These are phyloP conservation scores for Artibeus lituratus DNA, from an alignment of 2,797 vertebrate species.

Conservation along the genomic window DNA sequence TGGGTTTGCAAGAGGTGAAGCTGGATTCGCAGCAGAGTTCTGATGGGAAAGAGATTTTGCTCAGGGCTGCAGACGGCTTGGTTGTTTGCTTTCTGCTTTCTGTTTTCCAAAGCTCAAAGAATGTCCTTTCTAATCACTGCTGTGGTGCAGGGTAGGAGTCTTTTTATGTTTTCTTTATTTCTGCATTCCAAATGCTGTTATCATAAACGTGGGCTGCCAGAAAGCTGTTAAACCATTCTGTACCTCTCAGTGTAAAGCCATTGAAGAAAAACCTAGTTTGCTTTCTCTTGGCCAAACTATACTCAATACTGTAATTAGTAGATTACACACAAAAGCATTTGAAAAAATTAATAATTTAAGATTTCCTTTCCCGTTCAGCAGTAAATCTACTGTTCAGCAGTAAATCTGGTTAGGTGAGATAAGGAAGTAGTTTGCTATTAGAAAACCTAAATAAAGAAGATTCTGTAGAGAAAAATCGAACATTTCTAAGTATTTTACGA, in stretches of 20 bases:
- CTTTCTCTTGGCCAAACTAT: not conserved
- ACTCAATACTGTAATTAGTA: not conserved
- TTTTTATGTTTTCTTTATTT: conserved; percentile 24
- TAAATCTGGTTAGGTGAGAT: not conserved
- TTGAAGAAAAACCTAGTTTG: not conserved
- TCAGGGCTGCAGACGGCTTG: conserved; percentile 1
- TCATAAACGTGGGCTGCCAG: not conserved
- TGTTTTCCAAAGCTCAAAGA: conserved; percentile 30
- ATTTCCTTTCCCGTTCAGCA: not conserved
- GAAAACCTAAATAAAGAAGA: not conserved
- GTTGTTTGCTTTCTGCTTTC: conserved; percentile 44
- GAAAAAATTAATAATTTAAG: not conserved
- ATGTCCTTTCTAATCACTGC: conserved; percentile 13
- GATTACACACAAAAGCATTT: not conserved
- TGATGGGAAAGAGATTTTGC: conserved; percentile 19
- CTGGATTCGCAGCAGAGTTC: conserved; percentile 54
- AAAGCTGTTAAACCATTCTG: not conserved
- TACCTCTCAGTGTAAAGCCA: not conserved
- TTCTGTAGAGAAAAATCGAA: not conserved
- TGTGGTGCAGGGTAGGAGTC: not conserved
- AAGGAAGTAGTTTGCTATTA: not conserved
- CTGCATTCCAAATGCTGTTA: not conserved
- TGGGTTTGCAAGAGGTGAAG: conserved; percentile 5
- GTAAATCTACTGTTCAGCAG: not conserved
- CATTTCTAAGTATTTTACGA: not conserved